phyloP scores from a whole-genome alignment of 2,888 invertebrate species.

The Napeogenes sylphis region DNA sequence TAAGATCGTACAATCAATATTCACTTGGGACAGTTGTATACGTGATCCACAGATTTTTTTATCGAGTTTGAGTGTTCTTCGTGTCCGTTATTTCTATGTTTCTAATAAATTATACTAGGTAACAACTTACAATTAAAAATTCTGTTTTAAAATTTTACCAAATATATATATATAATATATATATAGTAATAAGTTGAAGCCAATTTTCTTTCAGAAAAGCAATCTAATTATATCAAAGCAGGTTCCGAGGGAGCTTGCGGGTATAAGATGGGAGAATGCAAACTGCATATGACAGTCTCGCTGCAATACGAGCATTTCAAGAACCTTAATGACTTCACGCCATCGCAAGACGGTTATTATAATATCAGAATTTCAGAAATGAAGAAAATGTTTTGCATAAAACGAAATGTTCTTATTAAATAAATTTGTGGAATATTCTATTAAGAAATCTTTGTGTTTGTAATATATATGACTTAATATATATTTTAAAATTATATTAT shows the following conservation, averaged over 20 bases:
- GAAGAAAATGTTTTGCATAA: neutral
- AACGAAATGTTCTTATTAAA: neutral
- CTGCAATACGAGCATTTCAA: slow-evolving; percentile 7
- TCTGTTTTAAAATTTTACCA: neutral
- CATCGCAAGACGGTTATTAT: slow-evolving; percentile 7
- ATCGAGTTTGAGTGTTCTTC: no score
- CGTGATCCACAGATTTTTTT: no score
- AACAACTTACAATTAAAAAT: neutral
- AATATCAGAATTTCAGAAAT: neutral
- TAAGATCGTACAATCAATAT: no score
- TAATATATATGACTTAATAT: neutral
- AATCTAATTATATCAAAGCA: slow-evolving; percentile 11
- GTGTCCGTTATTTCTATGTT: no score
- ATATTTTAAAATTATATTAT: no score
- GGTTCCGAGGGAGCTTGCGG: slow-evolving; percentile 7
- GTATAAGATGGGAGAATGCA: slow-evolving; percentile 5
- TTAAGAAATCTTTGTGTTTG: no score
- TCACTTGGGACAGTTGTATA: no score
- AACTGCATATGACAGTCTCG: slow-evolving; percentile 7
- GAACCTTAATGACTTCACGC: slow-evolving; percentile 5
- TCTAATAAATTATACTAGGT: no score
- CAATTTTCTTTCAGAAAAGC: slow-evolving; percentile 1
- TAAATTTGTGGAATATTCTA: neutral
- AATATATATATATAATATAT: neutral
- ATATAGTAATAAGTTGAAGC: neutral